A percentile compares a stretch with the other conserved stretches of the same genome.
Evolutionary conservation across 1,140 invertebrate genomes (phyloP).

Genomic region (Acromyrmex charruanus): DNA sequence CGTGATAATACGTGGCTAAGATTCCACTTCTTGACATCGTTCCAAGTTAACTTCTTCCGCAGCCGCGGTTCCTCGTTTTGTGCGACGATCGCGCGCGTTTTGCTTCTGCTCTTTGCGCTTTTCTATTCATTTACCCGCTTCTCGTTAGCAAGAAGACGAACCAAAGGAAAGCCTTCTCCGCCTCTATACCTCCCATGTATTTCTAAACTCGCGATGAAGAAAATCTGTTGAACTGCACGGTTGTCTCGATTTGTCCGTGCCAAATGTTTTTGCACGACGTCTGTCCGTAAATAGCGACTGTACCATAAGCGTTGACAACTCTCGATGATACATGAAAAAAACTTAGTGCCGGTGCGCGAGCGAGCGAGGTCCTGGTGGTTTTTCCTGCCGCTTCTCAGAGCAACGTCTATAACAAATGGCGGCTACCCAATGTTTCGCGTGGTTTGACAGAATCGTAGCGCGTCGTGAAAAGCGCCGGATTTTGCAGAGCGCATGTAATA

Average conservation of each 20-base stretch:
- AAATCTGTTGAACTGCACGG: constrained; percentile 45
- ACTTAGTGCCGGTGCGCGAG: background rate
- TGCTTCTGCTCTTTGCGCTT: constrained; percentile 9
- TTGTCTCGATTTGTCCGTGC: constrained; percentile 54
- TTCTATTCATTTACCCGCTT: constrained; percentile 58
- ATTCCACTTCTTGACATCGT: constrained; percentile 39
- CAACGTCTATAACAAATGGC: constrained; percentile 41
- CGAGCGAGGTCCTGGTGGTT: constrained; percentile 17
- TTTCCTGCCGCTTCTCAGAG: constrained; percentile 5
- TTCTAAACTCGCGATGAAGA: constrained; percentile 44
- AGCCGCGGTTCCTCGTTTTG: constrained; percentile 24
- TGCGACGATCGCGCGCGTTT: background rate
- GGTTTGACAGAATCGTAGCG: constrained; percentile 9
- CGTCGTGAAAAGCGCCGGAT: background rate
- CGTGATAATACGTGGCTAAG: constrained; percentile 21
- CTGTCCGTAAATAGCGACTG: constrained; percentile 47
- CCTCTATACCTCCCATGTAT: constrained; percentile 9
- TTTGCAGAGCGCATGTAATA: background rate
- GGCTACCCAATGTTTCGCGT: background rate
- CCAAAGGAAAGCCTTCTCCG: background rate
- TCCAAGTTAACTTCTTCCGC: constrained; percentile 58
- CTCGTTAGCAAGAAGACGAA: constrained; percentile 48
- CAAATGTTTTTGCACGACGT: constrained; percentile 51
- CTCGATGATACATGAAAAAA: constrained; percentile 45
- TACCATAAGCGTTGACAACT: constrained; percentile 50